These are phyloP conservation scores for Peromyscus eremicus DNA, from an alignment of 2,797 vertebrate species.

Conservation along the genomic window DNA sequence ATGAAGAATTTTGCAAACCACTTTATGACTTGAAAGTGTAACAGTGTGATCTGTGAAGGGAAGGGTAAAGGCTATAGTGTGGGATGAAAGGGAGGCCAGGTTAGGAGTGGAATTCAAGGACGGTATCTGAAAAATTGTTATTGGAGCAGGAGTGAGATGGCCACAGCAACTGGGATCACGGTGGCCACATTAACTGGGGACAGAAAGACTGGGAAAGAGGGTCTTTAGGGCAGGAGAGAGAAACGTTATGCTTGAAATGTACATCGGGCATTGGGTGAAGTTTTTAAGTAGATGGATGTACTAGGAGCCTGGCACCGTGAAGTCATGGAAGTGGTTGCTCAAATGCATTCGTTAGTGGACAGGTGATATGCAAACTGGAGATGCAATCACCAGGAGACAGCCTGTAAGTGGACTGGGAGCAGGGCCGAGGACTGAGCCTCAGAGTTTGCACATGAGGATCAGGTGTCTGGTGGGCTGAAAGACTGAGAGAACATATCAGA, in stretches of 20 bases:
- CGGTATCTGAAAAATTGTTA: neutral
- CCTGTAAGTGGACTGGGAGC: neutral
- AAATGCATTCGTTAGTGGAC: no score
- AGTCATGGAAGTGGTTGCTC: neutral
- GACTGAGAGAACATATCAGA: neutral
- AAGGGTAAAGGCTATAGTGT: fast-evolving
- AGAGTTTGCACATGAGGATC: neutral
- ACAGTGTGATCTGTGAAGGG: neutral
- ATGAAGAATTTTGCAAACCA: neutral
- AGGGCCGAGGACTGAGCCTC: neutral
- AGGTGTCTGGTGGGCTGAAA: neutral
- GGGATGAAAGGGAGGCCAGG: neutral
- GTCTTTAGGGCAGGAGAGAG: neutral
- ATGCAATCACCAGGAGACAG: neutral
- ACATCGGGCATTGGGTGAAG: neutral
- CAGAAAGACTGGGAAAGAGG: neutral
- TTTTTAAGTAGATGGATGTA: neutral
- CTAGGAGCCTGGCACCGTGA: neutral
- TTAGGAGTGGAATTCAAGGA: no score
- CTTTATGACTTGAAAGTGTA: neutral
- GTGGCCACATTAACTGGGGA: neutral
- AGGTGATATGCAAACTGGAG: neutral
- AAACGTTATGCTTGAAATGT: neutral
- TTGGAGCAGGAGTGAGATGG: no score
- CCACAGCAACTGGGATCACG: neutral